Evolutionary conservation across 2,113 vertebrate genomes (phyloP).

Genomic region (Rhinopomastus cyanomelas): DNA sequence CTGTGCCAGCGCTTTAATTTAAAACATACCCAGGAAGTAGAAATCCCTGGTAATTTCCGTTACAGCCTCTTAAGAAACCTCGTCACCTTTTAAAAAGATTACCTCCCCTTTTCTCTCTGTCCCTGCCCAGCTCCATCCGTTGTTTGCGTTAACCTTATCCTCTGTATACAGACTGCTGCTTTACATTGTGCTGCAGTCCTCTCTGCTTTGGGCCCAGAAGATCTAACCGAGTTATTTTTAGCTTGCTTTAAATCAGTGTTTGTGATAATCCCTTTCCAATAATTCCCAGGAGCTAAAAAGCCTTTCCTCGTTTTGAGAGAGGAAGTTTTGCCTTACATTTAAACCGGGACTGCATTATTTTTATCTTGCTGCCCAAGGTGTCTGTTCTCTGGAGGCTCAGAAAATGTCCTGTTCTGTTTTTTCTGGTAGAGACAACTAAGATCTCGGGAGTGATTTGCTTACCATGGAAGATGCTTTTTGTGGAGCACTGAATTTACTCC

Average conservation of each 20-base stretch:
- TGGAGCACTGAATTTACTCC: not conserved
- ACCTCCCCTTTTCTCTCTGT: not conserved
- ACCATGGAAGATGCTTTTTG: not conserved
- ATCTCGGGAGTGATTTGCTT: not conserved
- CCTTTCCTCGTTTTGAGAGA: not conserved
- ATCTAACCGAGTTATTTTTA: not conserved
- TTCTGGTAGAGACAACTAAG: not conserved
- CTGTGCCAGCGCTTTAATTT: not conserved
- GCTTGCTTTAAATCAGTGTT: not conserved
- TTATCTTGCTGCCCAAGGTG: not conserved
- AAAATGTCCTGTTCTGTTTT: not conserved
- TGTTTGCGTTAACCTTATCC: not conserved
- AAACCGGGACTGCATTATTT: not conserved
- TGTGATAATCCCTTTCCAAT: conserved; percentile 18
- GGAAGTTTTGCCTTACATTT: not conserved
- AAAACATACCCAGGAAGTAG: conserved; percentile 4
- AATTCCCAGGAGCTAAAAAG: conserved; percentile 4
- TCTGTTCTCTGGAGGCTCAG: not conserved
- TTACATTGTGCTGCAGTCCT: not conserved
- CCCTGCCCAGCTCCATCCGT: not conserved
- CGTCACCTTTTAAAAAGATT: not conserved
- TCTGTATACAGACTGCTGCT: not conserved
- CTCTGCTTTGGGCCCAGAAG: not conserved
- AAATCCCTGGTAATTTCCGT: conserved; percentile 9
- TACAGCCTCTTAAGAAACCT: not conserved